Percentiles rank a stretch among this genome's conserved stretches.
Conservation (phyloP, 2,888 invertebrate species). For the Thera obeliscata region DNA sequence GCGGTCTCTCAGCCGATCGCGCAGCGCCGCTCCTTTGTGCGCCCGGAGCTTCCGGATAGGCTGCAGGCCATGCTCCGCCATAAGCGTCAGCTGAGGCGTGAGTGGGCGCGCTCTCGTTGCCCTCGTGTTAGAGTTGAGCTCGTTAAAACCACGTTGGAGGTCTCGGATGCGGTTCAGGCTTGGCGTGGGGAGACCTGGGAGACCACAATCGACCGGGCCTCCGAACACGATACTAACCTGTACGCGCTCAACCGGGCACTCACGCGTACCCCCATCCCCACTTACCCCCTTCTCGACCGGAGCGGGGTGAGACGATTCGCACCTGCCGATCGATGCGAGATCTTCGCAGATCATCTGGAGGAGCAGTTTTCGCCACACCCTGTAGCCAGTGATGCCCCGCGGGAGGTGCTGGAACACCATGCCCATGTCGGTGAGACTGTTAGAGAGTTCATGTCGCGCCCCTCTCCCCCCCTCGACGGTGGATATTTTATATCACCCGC, state of each 20-base stretch:
- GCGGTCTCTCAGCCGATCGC: background rate
- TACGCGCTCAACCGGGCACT: background rate
- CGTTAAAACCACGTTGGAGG: background rate
- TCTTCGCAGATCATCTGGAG: background rate
- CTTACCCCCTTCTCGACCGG: background rate
- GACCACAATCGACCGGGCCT: background rate
- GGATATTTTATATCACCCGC: constrained; percentile 10
- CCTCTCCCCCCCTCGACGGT: background rate
- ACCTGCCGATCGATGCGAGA: background rate
- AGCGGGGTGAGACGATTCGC: constrained; percentile 1
- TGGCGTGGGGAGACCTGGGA: background rate
- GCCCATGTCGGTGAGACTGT: background rate
- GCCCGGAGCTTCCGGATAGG: background rate
- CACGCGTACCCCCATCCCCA: background rate
- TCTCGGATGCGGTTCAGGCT: background rate
- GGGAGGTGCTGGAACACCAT: background rate
- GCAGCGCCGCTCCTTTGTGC: too few relatives aligned
- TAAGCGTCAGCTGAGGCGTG: background rate
- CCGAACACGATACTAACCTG: background rate
- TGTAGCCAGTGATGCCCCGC: background rate
- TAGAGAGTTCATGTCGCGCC: background rate
- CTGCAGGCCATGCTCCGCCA: background rate
- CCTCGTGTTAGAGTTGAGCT: background rate
- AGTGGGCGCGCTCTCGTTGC: background rate
- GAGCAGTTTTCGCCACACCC: constrained; percentile 2